phyloP scores from a whole-genome alignment of 2,888 invertebrate genomes.

The Cepaea hortensis region DNA sequence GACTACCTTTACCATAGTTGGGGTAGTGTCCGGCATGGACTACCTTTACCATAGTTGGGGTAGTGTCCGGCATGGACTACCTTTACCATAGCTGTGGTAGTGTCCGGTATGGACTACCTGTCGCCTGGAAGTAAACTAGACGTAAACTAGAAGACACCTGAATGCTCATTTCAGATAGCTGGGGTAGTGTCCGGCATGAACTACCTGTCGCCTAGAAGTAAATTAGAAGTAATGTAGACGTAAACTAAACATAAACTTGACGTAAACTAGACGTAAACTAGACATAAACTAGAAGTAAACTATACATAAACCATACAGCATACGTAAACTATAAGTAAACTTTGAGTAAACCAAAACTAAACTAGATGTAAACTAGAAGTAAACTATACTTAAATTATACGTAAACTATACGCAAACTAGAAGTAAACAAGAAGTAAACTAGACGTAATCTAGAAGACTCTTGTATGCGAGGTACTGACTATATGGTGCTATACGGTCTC shows the following conservation, averaged over 20 bases:
- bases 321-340: not conserved
- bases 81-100: too few species aligned
- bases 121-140: not conserved
- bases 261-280: not conserved
- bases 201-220: not conserved
- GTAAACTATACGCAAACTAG: not conserved
- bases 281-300: constrained; percentile 13
- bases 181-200: not conserved
- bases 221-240: constrained; percentile 5
- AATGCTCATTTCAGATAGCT: not conserved
- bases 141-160: not conserved
- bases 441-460: not conserved
- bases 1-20: too few species aligned
- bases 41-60: too few species aligned
- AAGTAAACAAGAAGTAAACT: not conserved
- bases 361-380: not conserved
- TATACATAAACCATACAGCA: not conserved
- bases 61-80: too few species aligned
- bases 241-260: not conserved
- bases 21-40: too few species aligned
- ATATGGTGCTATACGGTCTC: too few species aligned
- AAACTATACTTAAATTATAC: not conserved
- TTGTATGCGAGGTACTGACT: too few species aligned
- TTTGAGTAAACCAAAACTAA: not conserved
- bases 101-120: too few species aligned